Conservation (phyloP, 1,140 invertebrate genomes). For the Drosophila pandora region DNA sequence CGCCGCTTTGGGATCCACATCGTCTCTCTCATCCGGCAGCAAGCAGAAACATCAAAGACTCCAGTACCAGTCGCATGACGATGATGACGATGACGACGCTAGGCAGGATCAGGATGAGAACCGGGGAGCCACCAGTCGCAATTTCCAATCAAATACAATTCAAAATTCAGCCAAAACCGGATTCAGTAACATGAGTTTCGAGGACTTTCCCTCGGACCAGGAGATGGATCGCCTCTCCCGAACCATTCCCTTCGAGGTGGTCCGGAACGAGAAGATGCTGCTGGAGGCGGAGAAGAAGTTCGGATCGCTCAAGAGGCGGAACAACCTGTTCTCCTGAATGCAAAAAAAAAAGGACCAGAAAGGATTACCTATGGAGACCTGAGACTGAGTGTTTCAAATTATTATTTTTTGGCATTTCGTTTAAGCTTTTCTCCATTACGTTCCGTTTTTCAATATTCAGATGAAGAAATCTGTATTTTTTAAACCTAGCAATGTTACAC, state of each 20-base stretch:
- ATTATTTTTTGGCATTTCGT: constrained; percentile 46
- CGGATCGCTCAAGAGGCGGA: constrained; percentile 87
- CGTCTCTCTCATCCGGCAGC: constrained; percentile 67
- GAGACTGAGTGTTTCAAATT: constrained; percentile 57
- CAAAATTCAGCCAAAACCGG: constrained; percentile 85
- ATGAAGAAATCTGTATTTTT: constrained; percentile 57
- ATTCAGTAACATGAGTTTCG: constrained; percentile 92
- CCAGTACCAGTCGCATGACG: constrained; percentile 76
- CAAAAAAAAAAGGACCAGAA: neutral
- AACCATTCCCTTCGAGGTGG: constrained; percentile 87
- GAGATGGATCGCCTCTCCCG: constrained; percentile 77
- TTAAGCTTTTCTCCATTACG: constrained; percentile 33
- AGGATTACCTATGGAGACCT: constrained; percentile 38
- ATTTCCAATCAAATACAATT: constrained; percentile 82
- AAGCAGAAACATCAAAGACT: constrained; percentile 79
- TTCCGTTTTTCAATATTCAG: constrained; percentile 15
- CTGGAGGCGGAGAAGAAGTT: constrained; percentile 87
- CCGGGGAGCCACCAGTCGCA: constrained; percentile 46
- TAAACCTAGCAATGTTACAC: constrained; percentile 41
- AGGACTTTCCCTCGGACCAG: constrained; percentile 90
- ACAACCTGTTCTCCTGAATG: constrained; percentile 87
- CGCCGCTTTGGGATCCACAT: constrained; percentile 63
- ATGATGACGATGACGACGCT: constrained; percentile 66
- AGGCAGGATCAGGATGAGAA: constrained; percentile 52
- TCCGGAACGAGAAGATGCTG: constrained; percentile 84